Base-by-base conservation (phyloP, 2,888 invertebrate species). In the Trichacis sp. region DNA sequence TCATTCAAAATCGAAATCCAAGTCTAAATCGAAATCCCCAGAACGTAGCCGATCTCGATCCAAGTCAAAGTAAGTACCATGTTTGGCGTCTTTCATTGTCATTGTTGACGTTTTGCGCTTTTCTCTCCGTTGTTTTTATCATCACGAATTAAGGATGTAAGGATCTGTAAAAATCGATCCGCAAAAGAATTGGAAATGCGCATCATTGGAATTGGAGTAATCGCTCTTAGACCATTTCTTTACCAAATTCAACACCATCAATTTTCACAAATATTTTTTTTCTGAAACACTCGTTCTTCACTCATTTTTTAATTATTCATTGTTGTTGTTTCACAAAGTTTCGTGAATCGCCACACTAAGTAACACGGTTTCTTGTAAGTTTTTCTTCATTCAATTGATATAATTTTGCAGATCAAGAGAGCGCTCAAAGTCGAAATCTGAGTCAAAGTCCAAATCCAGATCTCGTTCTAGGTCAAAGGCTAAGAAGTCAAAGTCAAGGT, bases 1-100 rank as follows among this genome's bases (percentile, higher is more conserved):
- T 67, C 87, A 88, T 45, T 89, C 88, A 49, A 91, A 91, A 86
- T 90, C 89, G 81, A 93, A 93, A 87, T 93, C 92, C 50, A 91
- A 92, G 43, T 92, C 89, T 14, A 88, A 86, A 77, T 88, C 90
- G 55, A 93, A 93, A 82, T 93, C 93, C 71, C 85, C 78, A 46
- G 80, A 83, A 64, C 84, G 82, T 72, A 84, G 84, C 30, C 89
- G 91, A 61, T 93, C 92, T 38, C 87, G 92, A 59, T 92, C 93
- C 33, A 89, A 91, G 66, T 93, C 93, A 72, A 91, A 91, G 92
- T 92, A 84, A 89, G 91, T 88, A 77, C 68, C 71, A 69, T 3
- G n/a, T 20, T 18, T 36, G 2, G 24, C 8, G 24, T 36, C 11
- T 36, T 11, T 40, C 15, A 52, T 47, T 42, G 46, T 46, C 45